phyloP scores from a whole-genome alignment of 2,113 vertebrate species.

The Gnathonemus longibarbis region DNA sequence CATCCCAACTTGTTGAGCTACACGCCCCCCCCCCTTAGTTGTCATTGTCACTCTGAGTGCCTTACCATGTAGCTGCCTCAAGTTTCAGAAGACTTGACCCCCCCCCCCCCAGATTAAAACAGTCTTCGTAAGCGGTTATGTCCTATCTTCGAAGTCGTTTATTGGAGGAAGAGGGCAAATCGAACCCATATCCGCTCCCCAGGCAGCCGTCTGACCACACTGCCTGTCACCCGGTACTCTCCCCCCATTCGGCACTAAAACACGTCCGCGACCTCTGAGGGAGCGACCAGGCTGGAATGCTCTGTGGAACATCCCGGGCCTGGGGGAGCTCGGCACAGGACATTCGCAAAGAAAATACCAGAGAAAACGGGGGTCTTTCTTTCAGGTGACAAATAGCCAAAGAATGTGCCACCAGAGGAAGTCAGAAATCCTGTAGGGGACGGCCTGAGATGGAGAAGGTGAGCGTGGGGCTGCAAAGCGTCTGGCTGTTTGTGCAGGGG shows the following conservation, averaged over 20 bases:
- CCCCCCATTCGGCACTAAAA: neutral
- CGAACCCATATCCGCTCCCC: neutral
- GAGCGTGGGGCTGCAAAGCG: neutral
- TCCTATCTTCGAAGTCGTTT: neutral
- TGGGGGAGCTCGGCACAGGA: neutral
- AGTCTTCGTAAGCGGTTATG: neutral
- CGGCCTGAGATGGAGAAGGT: neutral
- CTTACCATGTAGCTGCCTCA: neutral
- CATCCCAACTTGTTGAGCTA: too few species aligned
- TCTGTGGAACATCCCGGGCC: neutral
- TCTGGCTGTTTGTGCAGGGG: neutral
- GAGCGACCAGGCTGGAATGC: neutral
- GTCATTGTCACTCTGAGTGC: neutral
- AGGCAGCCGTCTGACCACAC: neutral
- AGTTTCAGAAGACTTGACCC: neutral
- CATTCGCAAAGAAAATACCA: neutral
- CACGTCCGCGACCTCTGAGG: neutral
- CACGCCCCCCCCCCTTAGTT: neutral
- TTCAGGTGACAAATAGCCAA: neutral
- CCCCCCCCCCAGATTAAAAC: neutral
- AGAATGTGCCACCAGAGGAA: neutral
- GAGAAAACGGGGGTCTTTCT: neutral
- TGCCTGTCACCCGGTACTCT: neutral
- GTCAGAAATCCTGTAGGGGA: neutral
- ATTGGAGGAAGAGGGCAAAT: neutral